A percentile compares a stretch with the other conserved stretches of the same genome.
These are phyloP conservation scores for Homarus americanus DNA, from an alignment of 1,140 invertebrate genomes.

Conservation along the genomic window DNA sequence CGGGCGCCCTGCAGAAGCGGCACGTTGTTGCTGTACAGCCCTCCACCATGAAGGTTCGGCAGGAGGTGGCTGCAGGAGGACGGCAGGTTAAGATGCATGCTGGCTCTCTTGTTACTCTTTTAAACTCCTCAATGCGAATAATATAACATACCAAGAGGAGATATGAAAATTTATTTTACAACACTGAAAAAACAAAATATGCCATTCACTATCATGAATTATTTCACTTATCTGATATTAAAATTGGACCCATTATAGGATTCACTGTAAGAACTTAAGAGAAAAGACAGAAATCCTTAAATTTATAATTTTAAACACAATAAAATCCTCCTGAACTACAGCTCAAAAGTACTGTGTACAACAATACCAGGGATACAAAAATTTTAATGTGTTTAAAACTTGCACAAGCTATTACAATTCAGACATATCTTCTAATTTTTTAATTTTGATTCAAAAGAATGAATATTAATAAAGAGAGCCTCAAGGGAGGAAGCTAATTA, in stretches of 20 bases:
- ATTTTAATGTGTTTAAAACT: neutral
- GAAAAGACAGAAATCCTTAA: neutral
- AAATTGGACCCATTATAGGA: conserved; percentile 26
- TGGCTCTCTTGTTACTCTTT: conserved; percentile 35
- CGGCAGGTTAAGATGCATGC: conserved; percentile 61
- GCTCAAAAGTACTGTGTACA: neutral
- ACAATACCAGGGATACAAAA: neutral
- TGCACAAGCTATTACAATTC: neutral
- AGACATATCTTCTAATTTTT: conserved; percentile 2
- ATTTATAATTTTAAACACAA: conserved; percentile 6
- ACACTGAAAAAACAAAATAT: conserved; percentile 39
- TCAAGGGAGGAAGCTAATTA: too few species aligned
- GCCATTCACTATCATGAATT: conserved; percentile 53
- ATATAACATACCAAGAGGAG: conserved; percentile 50
- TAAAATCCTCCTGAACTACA: neutral
- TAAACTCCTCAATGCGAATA: conserved; percentile 34
- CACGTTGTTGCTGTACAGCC: conserved; percentile 55
- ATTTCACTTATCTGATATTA: conserved; percentile 5
- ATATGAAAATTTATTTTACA: conserved; percentile 31
- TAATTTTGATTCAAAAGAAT: neutral
- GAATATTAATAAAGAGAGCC: neutral
- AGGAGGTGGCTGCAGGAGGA: conserved; percentile 68
- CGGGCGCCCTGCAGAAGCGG: conserved; percentile 53
- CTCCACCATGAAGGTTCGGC: conserved; percentile 56
- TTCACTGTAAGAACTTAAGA: neutral